These are phyloP conservation scores for Drosophila kuntzei DNA, from an alignment of 2,888 invertebrate species.

Conservation along the genomic window DNA sequence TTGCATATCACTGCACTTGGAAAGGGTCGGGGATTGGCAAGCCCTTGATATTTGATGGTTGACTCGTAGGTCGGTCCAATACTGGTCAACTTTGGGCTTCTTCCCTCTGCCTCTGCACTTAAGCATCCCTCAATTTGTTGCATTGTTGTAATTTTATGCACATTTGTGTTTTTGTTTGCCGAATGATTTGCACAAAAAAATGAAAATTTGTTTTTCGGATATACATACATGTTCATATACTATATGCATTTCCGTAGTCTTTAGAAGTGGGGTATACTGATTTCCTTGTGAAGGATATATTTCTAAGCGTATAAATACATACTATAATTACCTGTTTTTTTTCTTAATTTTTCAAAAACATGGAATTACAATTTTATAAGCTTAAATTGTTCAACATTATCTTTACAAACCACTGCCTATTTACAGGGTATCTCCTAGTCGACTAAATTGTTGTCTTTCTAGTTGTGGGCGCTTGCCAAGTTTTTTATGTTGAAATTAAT, in stretches of 20 bases:
- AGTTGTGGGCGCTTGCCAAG: slow-evolving; percentile 36
- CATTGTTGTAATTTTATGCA: slow-evolving; percentile 80
- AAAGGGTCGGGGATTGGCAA: slow-evolving; percentile 11
- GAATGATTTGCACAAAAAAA: slow-evolving; percentile 78
- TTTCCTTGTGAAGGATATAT: not conserved
- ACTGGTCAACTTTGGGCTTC: slow-evolving; percentile 15
- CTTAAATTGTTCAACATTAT: no score
- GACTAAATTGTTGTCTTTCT: not conserved
- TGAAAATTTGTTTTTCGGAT: slow-evolving; percentile 75
- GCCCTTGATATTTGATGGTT: slow-evolving; percentile 58
- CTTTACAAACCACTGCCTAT: not conserved
- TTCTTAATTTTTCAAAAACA: no score
- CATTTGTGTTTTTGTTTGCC: slow-evolving; percentile 81
- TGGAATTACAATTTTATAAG: no score
- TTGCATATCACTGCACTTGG: slow-evolving; percentile 78
- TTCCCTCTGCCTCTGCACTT: slow-evolving; percentile 25
- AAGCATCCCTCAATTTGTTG: slow-evolving; percentile 78
- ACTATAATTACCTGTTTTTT: no score
- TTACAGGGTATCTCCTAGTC: slow-evolving; percentile 6
- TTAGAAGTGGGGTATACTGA: not conserved
- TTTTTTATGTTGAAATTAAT: slow-evolving; percentile 78
- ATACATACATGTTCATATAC: slow-evolving; percentile 27
- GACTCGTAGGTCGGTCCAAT: slow-evolving; percentile 20
- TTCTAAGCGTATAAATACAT: not conserved
- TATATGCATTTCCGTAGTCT: slow-evolving; percentile 7